Conservation (phyloP, 2,888 invertebrate species). For the Plebejus melissa region DNA sequence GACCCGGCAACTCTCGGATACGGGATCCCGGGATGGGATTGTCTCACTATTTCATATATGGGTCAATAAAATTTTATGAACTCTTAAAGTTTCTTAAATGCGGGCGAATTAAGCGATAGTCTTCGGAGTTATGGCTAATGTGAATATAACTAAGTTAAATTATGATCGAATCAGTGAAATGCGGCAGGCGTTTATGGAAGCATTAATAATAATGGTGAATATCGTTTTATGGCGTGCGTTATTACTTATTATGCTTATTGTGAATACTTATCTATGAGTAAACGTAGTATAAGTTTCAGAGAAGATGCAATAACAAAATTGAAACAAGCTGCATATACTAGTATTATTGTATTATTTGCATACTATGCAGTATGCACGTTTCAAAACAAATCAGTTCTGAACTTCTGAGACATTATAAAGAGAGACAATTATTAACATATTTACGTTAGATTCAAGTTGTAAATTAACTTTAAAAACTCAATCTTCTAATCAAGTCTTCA, state of each 20-base stretch:
- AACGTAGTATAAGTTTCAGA: background rate
- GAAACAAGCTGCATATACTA: too few species aligned
- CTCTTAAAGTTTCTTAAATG: conserved; percentile 75
- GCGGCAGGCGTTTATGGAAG: background rate
- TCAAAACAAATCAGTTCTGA: background rate
- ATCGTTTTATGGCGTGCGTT: background rate
- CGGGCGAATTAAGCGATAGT: conserved; percentile 36
- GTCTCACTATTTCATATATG: conserved; percentile 77
- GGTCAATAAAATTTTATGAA: conserved; percentile 77
- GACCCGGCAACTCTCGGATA: conserved; percentile 62
- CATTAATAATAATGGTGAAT: background rate
- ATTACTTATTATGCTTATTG: background rate
- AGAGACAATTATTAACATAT: background rate
- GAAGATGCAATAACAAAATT: too few species aligned
- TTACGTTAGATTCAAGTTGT: conserved; percentile 8
- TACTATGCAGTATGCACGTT: too few species aligned
- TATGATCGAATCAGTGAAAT: background rate
- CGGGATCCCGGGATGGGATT: conserved; percentile 50
- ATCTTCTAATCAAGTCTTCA: conserved; percentile 16
- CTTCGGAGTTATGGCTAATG: conserved; percentile 11
- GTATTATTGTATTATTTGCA: too few species aligned
- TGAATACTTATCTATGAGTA: background rate
- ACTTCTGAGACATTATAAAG: background rate
- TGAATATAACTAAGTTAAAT: background rate
- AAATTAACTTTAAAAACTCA: conserved; percentile 16